Base-by-base conservation (phyloP, 2,113 vertebrate genomes). In the Phylloscopus whistleri region DNA sequence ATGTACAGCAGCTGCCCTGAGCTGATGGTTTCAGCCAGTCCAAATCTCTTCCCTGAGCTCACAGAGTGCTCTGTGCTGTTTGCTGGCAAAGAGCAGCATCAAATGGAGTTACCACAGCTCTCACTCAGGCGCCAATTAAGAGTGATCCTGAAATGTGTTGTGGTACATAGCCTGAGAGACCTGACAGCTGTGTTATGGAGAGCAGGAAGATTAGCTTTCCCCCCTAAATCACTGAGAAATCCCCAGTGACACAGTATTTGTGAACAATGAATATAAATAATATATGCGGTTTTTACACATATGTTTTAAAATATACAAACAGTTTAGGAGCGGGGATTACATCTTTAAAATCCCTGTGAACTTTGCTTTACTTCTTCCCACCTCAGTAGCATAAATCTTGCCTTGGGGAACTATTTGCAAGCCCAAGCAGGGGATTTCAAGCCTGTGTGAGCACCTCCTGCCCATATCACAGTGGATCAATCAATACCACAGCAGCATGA, bases 391-490 rank as follows among this genome's bases (percentile, higher is more conserved):
- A 67, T 83, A 83, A 91, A 89, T 94, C 69, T 89, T 94, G 88
- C 74, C 81, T 76, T 22, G 39, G 70, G 41, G 63, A 85, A n/a
- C 59, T 37, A 56, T 92, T 97, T 96, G 68, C 88, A 92, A 69
- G 68, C 48, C 43, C 60, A 64, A 60, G 52, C 48, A 87, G 84
- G 59, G 64, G 77, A 85, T 62, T 92, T 92, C 84, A 85, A 87
- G 43, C 53, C 79, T 80, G 15, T 60, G 16, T 55, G 73, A 89
- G 56, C 60, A 63, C 28, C 48, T 80, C 23, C 63, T 60, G 66
- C 63, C 49, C 37, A 44, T 84, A 59, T 81, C 28, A 9, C 46
- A 63, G 80, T 27, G 43, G 74, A 93, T 95, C 93, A 93, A 68
- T 96, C 85, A 69, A 84, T 83, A 94, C 18, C 63, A n/a, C 66